phyloP scores from a whole-genome alignment of 2,113 vertebrate genomes.

The Mesitornis unicolor region DNA sequence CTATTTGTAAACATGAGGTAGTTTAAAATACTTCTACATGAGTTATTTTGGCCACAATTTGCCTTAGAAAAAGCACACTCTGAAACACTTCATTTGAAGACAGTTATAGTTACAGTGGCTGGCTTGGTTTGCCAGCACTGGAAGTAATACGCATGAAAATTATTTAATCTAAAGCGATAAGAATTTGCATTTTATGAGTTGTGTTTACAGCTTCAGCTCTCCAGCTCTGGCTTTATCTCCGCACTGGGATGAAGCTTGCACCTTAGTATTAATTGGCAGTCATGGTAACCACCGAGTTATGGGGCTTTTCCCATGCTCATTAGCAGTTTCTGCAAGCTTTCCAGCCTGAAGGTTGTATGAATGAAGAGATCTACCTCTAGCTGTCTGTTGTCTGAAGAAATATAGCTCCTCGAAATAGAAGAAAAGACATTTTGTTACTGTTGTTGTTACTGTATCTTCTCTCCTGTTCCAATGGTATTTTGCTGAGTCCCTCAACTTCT shows the following conservation, averaged over 20 bases:
- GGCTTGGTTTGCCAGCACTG: not conserved
- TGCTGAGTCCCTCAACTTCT: not conserved
- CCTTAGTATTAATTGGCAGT: not conserved
- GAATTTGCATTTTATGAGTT: not conserved
- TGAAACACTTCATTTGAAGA: not conserved
- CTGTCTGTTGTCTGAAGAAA: not conserved
- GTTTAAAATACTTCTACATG: not conserved
- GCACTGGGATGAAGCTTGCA: not conserved
- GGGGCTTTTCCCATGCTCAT: not conserved
- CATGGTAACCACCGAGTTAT: not conserved
- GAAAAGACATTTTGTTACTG: not conserved
- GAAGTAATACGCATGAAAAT: not conserved
- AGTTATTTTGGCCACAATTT: not conserved
- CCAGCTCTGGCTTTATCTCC: not conserved
- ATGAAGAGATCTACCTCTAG: not conserved
- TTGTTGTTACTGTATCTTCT: not conserved
- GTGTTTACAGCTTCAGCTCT: not conserved
- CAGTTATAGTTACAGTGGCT: not conserved
- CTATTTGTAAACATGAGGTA: not conserved
- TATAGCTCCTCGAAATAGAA: not conserved
- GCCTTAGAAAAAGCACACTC: not conserved
- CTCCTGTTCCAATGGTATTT: not conserved
- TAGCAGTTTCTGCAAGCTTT: not conserved
- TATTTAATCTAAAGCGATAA: not conserved
- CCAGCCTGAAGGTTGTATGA: not conserved